Evolutionary conservation across 1,140 invertebrate genomes (phyloP), one percentile per base, ranked within the genome.

Genomic region (Cherax quadricarinatus): DNA sequence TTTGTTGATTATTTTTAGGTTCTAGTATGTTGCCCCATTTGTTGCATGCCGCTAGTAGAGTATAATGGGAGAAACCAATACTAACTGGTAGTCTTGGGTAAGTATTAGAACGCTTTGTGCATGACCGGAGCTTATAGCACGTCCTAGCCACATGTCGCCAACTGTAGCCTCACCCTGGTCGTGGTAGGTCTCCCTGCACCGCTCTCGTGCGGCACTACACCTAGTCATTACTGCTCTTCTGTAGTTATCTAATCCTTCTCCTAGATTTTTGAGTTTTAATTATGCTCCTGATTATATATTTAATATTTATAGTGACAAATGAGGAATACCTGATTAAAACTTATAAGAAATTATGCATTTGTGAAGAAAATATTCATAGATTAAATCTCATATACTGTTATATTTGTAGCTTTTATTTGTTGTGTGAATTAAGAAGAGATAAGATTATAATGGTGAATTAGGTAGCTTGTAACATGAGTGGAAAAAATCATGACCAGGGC

Each of bases 11-110:
- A 66, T 92, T 87, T 86, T 81, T 86, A 86, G 90, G 86, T 79
- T 86, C 86, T 83, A 66, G 53, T 80, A 53, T 89, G 87, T 86
- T 87, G 80, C 62, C 80, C 82, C 86, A 51, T 93, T 88, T 84
- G 92, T 93, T 90, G 92, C 86, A 89, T 93, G 88, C 82, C 24
- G 82, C 83, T 91, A 88, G 90, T 88, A 81, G 83, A 85, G 51
- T 83, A 79, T 90, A 89, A 79, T 81, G 70, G 91, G 70, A 82
- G 86, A 73, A 83, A 70, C 60, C 62, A 62, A 80, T 84, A 89
- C 48, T 78, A 83, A 81, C 87, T 62, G 78, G 75, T 84, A 73
- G 53, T 70, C 49, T 51, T 57, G 88, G 78, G 87, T 89, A 80
- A 91, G 81, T 86, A 78, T 70, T 88, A 83, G 83, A 81, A 80